Conservation (phyloP, 1,140 invertebrate species). For the Oryctes rhinoceros region DNA sequence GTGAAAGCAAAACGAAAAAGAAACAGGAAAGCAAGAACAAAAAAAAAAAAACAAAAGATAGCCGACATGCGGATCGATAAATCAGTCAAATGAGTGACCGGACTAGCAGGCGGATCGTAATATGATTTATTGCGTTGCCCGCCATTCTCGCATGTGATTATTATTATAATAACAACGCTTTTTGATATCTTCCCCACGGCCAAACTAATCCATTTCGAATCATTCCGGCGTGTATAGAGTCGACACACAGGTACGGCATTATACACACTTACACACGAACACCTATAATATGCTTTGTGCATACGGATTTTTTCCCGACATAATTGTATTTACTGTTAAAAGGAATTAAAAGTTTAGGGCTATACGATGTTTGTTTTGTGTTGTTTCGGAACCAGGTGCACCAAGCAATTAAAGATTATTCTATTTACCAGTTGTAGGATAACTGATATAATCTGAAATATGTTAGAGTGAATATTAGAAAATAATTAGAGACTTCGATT, state of each 20-base stretch:
- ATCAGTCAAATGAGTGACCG: slow-evolving; percentile 59
- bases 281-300: not conserved
- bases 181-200: slow-evolving; percentile 53
- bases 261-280: slow-evolving; percentile 8
- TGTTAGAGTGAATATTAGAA: not conserved
- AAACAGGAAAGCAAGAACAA: not conserved
- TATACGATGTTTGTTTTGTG: not conserved
- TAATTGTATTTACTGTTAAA: not conserved
- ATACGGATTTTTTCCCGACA: not conserved
- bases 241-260: not conserved
- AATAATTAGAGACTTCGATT: too few species aligned
- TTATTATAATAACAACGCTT: slow-evolving; percentile 58
- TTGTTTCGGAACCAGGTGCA: not conserved
- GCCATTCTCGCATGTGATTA: slow-evolving; percentile 60
- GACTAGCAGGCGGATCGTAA: slow-evolving; percentile 55
- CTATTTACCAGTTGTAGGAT: too few species aligned
- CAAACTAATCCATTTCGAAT: slow-evolving; percentile 45
- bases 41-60: slow-evolving; percentile 45
- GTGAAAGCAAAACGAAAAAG: slow-evolving; percentile 23
- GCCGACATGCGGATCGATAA: slow-evolving; percentile 58
- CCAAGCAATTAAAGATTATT: not conserved
- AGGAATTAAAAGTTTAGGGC: not conserved
- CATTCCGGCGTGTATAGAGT: slow-evolving; percentile 21
- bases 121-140: slow-evolving; percentile 58
- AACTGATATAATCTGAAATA: not conserved